Evolutionary conservation across 2,113 vertebrate genomes (phyloP), one percentile per base, ranked within the genome.

Genomic region (Paradisaea rubra): DNA sequence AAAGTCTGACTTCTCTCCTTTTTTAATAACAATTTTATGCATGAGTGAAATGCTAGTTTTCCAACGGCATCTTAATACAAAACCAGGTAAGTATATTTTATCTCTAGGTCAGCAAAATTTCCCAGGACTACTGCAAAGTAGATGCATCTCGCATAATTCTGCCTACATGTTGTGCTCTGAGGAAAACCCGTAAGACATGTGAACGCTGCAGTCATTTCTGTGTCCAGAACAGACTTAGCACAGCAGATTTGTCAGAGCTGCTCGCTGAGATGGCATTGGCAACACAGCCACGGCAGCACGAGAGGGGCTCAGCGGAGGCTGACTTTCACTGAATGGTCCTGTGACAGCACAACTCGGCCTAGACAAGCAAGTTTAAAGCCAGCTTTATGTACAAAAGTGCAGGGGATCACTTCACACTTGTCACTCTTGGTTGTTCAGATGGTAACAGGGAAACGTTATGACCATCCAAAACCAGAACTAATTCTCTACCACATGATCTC

Each of bases 101-200:
- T 23, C 30, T 73, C 25, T 65, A 28, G 18, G 14, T 35, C 47
- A 74, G 52, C 39, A 63, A 61, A 86, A 50, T 59, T 57, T 54
- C 68, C 49, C 45, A 50, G 45, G 33, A 13, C 16, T 39, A 14
- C 16, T 57, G 50, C 64, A 88, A 69, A 68, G 24, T 2, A 66
- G 42, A 30, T 42, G 13, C 30, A 37, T 13, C 31, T 59, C n/a
- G 25, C n/a, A 15, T 8, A 65, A 37, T 35, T 56, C 45, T 66
- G 14, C 19, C 68, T 49, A 2, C 14, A 3, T 5, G 18, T 18
- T 61, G 11, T 13, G 35, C 28, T 65, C n/a, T 1, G 7, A 88
- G 35, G 33, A 69, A 88, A 78, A 27, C 20, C 20, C 7, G 0
- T 11, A 85, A 54, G n/a, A 15, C 6, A 0, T 0, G 24, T 10